Evolutionary conservation across 2,113 vertebrate genomes (phyloP).

Genomic region (Pelmatolapia mariae): DNA sequence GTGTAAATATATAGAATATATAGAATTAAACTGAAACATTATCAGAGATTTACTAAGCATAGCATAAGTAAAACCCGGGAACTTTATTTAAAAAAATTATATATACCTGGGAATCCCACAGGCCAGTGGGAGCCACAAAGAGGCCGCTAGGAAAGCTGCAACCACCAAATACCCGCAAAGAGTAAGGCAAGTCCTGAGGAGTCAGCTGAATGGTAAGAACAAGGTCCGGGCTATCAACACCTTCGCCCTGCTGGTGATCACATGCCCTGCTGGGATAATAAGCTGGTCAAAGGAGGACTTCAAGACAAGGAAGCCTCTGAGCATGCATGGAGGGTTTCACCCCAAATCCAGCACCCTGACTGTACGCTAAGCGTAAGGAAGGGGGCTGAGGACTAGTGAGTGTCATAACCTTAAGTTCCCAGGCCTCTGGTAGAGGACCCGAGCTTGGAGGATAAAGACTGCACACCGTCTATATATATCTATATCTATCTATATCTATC

Average conservation of each 20-base stretch:
- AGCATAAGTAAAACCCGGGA: background rate
- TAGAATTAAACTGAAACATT: background rate
- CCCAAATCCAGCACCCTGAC: background rate
- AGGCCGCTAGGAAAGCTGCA: background rate
- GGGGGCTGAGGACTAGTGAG: background rate
- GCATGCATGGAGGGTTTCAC: background rate
- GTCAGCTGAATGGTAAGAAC: background rate
- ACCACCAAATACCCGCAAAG: background rate
- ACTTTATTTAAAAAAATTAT: background rate
- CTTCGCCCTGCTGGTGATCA: background rate
- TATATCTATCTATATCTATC: background rate
- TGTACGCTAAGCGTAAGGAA: background rate
- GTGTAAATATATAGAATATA: background rate
- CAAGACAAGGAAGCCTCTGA: background rate
- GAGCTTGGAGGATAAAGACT: background rate
- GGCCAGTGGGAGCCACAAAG: background rate
- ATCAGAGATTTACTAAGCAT: background rate
- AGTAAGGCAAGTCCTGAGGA: background rate
- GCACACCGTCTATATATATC: background rate
- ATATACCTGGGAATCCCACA: background rate
- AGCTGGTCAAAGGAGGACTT: background rate
- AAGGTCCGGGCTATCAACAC: background rate
- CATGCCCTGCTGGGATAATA: background rate
- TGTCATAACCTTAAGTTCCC: background rate
- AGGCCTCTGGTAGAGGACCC: background rate